Evolutionary conservation across 2,797 vertebrate species (phyloP).

Genomic region (Trichosurus vulpecula): DNA sequence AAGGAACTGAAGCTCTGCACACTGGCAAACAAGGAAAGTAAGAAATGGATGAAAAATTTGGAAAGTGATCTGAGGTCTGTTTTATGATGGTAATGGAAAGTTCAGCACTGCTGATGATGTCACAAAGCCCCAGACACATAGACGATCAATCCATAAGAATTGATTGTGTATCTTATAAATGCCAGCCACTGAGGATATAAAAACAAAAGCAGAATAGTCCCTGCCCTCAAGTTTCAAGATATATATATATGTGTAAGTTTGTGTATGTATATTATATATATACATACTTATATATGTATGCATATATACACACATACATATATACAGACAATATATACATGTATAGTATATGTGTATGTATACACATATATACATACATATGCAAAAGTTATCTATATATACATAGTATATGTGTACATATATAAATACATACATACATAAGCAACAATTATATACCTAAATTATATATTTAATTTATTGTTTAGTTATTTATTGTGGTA

Average conservation of each 20-base stretch:
- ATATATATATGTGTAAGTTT: background rate
- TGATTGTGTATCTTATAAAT: background rate
- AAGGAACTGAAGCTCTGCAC: background rate
- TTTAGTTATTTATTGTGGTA: background rate
- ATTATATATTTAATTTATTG: background rate
- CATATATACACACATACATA: too few species aligned
- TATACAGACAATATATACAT: too few species aligned
- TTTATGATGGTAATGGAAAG: background rate
- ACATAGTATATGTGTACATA: background rate
- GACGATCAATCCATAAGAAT: background rate
- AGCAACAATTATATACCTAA: background rate
- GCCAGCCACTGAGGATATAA: background rate
- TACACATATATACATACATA: too few species aligned
- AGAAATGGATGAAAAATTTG: background rate
- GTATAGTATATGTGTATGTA: too few species aligned
- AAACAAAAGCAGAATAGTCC: background rate
- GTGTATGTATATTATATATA: too few species aligned
- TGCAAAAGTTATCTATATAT: too few species aligned
- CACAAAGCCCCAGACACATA: background rate
- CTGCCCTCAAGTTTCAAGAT: background rate
- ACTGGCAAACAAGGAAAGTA: background rate
- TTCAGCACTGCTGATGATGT: background rate
- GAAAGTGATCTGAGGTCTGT: background rate
- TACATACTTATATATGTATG: background rate
- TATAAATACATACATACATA: background rate